Evolutionary conservation across 2,797 vertebrate species (phyloP), one percentile per base, ranked within the genome.

Genomic region (Thunnus albacares): DNA sequence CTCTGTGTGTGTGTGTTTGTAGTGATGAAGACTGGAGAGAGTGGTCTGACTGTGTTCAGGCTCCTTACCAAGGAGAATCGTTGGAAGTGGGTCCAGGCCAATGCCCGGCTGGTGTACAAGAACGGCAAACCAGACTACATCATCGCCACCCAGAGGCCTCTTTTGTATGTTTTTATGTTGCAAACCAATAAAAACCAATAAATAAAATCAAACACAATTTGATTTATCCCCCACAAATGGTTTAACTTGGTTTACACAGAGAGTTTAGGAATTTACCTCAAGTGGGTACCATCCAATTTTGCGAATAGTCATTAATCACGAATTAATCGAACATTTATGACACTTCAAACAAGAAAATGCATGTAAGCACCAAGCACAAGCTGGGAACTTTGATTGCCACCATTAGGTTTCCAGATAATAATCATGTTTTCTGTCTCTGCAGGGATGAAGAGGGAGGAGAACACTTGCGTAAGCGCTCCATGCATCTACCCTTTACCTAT

Each of bases 1-100:
- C 28, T 60, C 12, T 79, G 28, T 57, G 72, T 83, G 6, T 86
- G 5, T 28, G 6, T 63, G 2, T 65, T 12, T 71, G 15, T 49
- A 97, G 96, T 97, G 93, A 97, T 97, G 88, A 96, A 94, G 92
- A 96, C 94, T 0, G 96, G 97, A 14, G 96, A 97, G 86, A 97
- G 95, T 0, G 96, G 96, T 1, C 91, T 95, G 75, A 95, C 94
- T 0, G 95, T 97, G 22, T 97, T 97, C 92, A 89, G 96, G 87
- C 94, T 97, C 33, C 96, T 97, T 80, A 97, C 96, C 67, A 97
- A 97, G 90, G 92, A 93, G 35, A 94, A 95, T 0, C 64, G 66
- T 71, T 97, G 97, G 96, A 88, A 96, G 53, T 97, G 97, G 96
- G 94, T 97, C 43, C 96, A 97, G 90, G 92, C 95, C 75, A 96